Base-by-base conservation (phyloP, 2,113 vertebrate species). In the Hippocampus zosterae region DNA sequence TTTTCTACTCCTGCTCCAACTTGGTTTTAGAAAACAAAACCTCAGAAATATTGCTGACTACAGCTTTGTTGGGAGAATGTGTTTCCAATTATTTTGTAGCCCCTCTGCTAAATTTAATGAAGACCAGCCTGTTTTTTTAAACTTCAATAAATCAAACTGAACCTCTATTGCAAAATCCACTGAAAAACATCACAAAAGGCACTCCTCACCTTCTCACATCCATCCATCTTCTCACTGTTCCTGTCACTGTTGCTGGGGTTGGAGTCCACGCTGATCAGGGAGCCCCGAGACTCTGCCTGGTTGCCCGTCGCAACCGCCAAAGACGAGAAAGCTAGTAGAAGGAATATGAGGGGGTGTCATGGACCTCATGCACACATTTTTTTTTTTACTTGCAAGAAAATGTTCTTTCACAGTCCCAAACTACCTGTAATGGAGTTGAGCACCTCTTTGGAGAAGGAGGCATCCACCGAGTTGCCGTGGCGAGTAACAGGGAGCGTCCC, bases 351-450 rank as follows among this genome's bases (percentile, higher is more conserved):
- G 68, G 65, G 44, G 40, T 23, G 46, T 75, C 37, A 81, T 21
- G 72, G 63, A 76, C 61, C 59, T 69, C 48, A 76, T 76, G 71
- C 50, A 44, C 70, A 78, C 27, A 8, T 69, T 81, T 80, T 48
- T 41, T 60, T 8, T 59, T 8, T 40, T n/a, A 68, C 9, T 37
- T 23, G 15, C 18, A 63, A 66, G 71, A 61, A 61, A 7, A 70
- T 18, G 61, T 23, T 48, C 37, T 67, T 5, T 37, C 33, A 6
- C 25, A 59, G 44, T 19, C 25, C 13, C 52, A 68, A 21, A 13
- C 44, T 93, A 98, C 97, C 97, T 94, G 96, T 95, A 88, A 99
- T 98, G 40, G 97, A 99, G 90, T 98, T 99, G 72, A 99, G 92
- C 37, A 99, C 95, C 87, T 99, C 97, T 91, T 98, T 99, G 81